These are phyloP conservation scores for Caenorhabditis sp. DNA, from an alignment of 2,888 invertebrate genomes.

Conservation along the genomic window DNA sequence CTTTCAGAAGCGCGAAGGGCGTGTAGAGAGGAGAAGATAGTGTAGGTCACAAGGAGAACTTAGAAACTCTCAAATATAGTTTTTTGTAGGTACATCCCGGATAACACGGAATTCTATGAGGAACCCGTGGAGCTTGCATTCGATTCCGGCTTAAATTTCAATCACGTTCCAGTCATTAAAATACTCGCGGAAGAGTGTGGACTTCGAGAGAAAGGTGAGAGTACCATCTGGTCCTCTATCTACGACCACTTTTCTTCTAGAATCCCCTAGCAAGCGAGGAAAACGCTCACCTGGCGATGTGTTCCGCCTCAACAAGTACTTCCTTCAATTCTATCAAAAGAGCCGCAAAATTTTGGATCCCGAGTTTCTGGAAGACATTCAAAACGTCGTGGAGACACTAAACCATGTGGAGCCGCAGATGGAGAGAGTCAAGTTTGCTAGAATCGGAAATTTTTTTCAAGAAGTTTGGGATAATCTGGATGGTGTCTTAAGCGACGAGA, in stretches of 20 bases:
- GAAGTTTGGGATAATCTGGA: conserved; percentile 31
- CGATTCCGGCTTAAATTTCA: conserved; percentile 27
- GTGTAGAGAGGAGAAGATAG: not conserved
- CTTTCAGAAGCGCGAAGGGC: conserved; percentile 2
- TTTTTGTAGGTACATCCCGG: conserved; percentile 35
- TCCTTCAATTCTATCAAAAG: conserved; percentile 9
- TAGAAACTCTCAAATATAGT: not conserved
- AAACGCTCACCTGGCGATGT: conserved; percentile 15
- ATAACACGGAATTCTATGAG: not conserved
- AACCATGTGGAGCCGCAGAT: not conserved
- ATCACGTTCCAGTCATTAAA: conserved; percentile 14
- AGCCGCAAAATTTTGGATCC: conserved; percentile 19
- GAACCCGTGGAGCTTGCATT: conserved; percentile 22
- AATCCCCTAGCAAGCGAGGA: not conserved
- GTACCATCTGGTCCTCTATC: too few relatives aligned
- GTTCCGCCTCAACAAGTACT: conserved; percentile 24
- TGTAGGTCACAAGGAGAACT: not conserved
- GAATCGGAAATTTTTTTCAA: conserved; percentile 19
- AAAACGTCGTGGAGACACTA: not conserved
- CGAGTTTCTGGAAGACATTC: conserved; percentile 12
- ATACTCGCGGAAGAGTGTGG: conserved; percentile 48
- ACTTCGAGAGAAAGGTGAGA: conserved; percentile 8
- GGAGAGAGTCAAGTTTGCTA: not conserved
- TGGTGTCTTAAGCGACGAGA: not conserved
- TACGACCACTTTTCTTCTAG: not conserved